Conservation (phyloP, 1,140 invertebrate species). For the Zaprionus camerounensis region DNA sequence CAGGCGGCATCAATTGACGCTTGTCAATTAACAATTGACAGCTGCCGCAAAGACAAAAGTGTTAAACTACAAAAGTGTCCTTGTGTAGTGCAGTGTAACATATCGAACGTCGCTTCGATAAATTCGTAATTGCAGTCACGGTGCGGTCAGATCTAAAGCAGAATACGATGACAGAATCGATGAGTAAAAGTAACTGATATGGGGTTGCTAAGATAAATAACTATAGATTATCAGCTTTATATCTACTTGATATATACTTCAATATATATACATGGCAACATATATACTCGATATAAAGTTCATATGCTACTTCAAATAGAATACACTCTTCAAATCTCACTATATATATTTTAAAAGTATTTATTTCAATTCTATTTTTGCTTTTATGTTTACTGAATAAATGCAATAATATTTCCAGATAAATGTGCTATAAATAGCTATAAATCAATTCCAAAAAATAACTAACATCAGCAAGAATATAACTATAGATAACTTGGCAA, state of each 20-base stretch:
- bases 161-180: not conserved
- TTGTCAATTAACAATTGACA: conserved; percentile 23
- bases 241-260: no score
- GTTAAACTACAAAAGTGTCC: not conserved
- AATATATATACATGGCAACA: no score
- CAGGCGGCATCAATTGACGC: conserved; percentile 18
- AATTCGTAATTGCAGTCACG: not conserved
- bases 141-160: not conserved
- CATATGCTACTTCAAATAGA: no score
- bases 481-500: not conserved
- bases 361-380: not conserved
- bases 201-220: not conserved
- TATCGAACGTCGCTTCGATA: not conserved
- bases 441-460: not conserved
- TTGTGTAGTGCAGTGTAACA: conserved; percentile 6
- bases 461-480: not conserved
- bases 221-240: not conserved
- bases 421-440: not conserved
- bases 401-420: not conserved
- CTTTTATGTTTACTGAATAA: not conserved
- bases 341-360: not conserved
- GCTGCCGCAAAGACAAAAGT: not conserved
- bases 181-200: not conserved
- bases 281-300: no score
- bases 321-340: no score